phyloP scores from a whole-genome alignment of 2,797 vertebrate genomes.

The Podarcis lilfordi region DNA sequence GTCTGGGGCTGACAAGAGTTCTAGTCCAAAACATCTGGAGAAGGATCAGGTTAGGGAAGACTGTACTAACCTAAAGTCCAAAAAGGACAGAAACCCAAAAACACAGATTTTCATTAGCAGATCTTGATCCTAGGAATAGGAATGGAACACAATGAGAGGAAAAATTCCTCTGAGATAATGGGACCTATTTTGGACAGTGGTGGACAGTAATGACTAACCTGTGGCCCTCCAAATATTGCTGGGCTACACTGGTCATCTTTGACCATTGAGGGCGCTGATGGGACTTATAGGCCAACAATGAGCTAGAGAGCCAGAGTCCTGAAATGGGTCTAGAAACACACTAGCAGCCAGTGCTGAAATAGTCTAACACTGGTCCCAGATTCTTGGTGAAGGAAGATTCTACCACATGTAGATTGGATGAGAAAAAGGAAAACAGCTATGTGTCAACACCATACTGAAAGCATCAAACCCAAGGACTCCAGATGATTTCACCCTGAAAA shows the following conservation, averaged over 20 bases:
- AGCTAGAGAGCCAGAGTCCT: neutral
- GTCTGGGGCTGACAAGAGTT: too few species aligned
- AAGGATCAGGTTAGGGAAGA: too few species aligned
- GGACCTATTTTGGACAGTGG: too few species aligned
- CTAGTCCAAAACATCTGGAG: too few species aligned
- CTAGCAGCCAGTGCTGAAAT: neutral
- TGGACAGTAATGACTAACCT: too few species aligned
- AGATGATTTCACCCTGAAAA: neutral
- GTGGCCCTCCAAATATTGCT: too few species aligned
- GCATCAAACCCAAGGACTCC: neutral
- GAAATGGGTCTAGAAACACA: neutral
- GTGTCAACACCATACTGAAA: too few species aligned
- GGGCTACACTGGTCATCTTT: too few species aligned
- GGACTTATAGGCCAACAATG: too few species aligned
- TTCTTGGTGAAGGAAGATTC: neutral
- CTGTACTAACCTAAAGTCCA: neutral
- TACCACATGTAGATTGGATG: neutral
- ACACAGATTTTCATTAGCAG: neutral
- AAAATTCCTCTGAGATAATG: neutral
- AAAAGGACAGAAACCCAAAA: neutral
- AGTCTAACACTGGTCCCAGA: neutral
- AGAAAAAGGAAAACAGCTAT: neutral
- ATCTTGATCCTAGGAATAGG: neutral
- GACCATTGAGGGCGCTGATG: too few species aligned
- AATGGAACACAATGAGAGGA: neutral